Conservation (phyloP, 2,113 vertebrate species). For the Tetrao urogallus region DNA sequence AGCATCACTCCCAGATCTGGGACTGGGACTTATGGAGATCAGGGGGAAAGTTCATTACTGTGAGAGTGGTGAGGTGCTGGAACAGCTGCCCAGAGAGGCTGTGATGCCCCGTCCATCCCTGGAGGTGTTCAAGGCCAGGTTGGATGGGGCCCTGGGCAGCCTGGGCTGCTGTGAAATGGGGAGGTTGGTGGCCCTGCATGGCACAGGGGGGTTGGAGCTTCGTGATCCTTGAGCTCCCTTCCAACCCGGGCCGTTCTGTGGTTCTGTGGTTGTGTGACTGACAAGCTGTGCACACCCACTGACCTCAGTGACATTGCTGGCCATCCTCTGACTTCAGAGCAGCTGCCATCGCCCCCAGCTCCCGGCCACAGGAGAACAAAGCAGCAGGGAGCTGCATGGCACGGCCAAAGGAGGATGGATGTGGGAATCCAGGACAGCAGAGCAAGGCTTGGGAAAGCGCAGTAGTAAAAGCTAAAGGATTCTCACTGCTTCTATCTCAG, state of each 20-base stretch:
- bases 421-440: neutral
- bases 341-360: neutral
- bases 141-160: no score
- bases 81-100: no score
- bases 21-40: neutral
- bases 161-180: no score
- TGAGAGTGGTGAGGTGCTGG: no score
- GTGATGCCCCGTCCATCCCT: no score
- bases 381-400: neutral
- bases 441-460: neutral
- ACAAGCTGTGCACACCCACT: neutral
- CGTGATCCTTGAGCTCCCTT: no score
- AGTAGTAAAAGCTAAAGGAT: neutral
- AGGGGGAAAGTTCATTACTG: no score
- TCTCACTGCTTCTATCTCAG: neutral
- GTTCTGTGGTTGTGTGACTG: neutral
- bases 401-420: neutral
- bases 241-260: no score
- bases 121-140: no score
- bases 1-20: neutral
- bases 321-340: rapidly evolving
- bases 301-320: no score
- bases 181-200: no score
- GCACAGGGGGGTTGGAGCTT: no score
- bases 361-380: neutral